Evolutionary conservation across 1,140 invertebrate species (phyloP).

Genomic region (Drosophila kanapiae): DNA sequence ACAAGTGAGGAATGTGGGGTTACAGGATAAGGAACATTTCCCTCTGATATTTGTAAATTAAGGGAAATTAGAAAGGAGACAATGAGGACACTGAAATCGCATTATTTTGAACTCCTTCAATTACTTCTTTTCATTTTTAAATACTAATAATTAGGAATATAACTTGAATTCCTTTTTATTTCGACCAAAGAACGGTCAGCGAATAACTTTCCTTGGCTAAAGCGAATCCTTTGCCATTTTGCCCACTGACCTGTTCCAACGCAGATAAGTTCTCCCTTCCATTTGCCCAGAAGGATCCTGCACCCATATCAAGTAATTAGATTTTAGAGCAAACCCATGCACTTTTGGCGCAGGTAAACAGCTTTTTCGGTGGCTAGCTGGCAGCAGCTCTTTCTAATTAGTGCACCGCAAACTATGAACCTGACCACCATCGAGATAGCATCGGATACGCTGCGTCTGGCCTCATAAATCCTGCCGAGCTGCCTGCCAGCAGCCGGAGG

Average conservation of each 20-base stretch:
- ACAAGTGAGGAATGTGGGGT: slow-evolving; percentile 28
- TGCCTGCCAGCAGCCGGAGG: slow-evolving; percentile 20
- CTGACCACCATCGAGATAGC: slow-evolving; percentile 48
- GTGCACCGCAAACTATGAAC: slow-evolving; percentile 67
- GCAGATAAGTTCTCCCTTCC: slow-evolving; percentile 47
- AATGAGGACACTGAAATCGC: background rate
- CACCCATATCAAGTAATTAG: slow-evolving; percentile 62
- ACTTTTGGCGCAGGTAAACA: slow-evolving; percentile 61
- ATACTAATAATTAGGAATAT: background rate
- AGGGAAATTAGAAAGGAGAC: background rate
- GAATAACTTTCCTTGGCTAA: background rate
- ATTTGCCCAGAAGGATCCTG: slow-evolving; percentile 4
- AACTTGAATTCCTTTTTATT: background rate
- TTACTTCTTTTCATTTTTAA: background rate
- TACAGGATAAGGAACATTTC: background rate
- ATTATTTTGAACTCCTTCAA: background rate
- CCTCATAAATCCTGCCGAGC: slow-evolving; percentile 59
- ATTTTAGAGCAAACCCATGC: slow-evolving; percentile 68
- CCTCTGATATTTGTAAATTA: background rate
- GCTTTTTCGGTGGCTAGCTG: slow-evolving; percentile 19
- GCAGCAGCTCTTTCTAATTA: slow-evolving; percentile 64
- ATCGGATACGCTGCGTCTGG: slow-evolving; percentile 12
- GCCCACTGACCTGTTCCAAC: slow-evolving; percentile 57
- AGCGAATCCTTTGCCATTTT: slow-evolving; percentile 26
- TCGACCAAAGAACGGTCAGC: background rate